These are phyloP conservation scores for Calcarius ornatus DNA, from an alignment of 2,113 vertebrate species.

Conservation along the genomic window DNA sequence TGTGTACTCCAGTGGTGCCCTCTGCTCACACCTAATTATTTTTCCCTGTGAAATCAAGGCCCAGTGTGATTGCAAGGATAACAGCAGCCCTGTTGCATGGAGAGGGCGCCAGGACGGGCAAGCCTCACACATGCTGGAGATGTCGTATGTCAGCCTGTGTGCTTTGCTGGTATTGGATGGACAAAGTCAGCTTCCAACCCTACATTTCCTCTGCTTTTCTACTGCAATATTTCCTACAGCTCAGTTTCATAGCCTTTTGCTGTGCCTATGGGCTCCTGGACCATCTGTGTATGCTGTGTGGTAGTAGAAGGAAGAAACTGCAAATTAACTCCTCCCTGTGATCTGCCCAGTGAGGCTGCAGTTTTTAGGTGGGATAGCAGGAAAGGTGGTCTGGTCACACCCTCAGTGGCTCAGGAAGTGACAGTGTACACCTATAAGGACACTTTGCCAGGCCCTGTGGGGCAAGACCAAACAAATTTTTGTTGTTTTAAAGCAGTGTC, in stretches of 20 bases:
- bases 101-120: not conserved
- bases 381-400: not conserved
- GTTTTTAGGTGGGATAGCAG: not conserved
- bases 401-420: not conserved
- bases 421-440: not conserved
- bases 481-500: not conserved
- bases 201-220: not conserved
- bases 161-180: not conserved
- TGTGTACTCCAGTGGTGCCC: not conserved
- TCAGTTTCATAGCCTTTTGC: not conserved
- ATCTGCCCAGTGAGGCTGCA: not conserved
- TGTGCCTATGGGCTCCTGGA: not conserved
- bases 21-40: not conserved
- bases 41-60: not conserved
- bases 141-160: not conserved
- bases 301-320: not conserved
- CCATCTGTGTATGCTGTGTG: not conserved
- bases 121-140: not conserved
- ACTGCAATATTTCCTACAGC: not conserved
- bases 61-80: not conserved
- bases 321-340: not conserved
- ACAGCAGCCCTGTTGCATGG: not conserved
- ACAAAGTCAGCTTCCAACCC: not conserved
- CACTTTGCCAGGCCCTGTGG: not conserved
- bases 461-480: not conserved